Conservation (phyloP, 92 coral and sea anemone genomes). For the Anthopleura xanthogrammica region DNA sequence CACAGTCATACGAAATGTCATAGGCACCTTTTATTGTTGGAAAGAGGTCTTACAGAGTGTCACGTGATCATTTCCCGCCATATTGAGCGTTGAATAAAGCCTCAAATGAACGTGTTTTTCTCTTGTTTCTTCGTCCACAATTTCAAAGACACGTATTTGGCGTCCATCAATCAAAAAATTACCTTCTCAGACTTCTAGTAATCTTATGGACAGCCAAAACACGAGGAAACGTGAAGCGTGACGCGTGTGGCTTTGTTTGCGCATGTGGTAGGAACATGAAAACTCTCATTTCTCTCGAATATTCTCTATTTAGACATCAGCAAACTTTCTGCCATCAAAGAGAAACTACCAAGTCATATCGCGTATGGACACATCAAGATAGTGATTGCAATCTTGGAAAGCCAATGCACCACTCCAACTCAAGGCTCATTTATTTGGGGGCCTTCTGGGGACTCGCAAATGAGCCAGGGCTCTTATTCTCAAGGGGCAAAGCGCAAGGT, state of each 20-base stretch:
- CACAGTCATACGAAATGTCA: too few relatives aligned
- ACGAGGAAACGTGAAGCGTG: too few relatives aligned
- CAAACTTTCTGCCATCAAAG: constrained; percentile 67
- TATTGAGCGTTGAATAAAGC: background rate
- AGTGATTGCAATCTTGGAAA: constrained; percentile 73
- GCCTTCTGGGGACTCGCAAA: constrained; percentile 9
- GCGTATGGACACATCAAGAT: constrained; percentile 68
- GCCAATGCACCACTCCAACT: constrained; percentile 20
- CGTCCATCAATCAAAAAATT: too few relatives aligned
- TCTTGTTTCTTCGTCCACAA: too few relatives aligned
- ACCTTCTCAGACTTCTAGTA: too few relatives aligned
- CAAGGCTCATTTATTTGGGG: constrained; percentile 15
- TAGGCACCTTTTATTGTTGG: too few relatives aligned
- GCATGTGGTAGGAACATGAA: background rate
- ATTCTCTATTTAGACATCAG: constrained; percentile 47
- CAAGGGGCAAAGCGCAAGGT: constrained; percentile 77
- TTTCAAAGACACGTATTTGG: too few relatives aligned
- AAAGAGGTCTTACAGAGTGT: background rate
- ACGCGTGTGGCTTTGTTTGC: background rate
- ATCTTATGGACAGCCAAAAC: too few relatives aligned
- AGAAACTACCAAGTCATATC: constrained; percentile 57
- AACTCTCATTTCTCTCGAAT: background rate
- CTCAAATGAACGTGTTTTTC: too few relatives aligned
- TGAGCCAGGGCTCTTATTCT: constrained; percentile 25
- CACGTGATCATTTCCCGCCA: background rate